Evolutionary conservation across 2,113 vertebrate genomes (phyloP), one percentile per base, ranked within the genome.

Genomic region (Trichomycterus rosablanca): DNA sequence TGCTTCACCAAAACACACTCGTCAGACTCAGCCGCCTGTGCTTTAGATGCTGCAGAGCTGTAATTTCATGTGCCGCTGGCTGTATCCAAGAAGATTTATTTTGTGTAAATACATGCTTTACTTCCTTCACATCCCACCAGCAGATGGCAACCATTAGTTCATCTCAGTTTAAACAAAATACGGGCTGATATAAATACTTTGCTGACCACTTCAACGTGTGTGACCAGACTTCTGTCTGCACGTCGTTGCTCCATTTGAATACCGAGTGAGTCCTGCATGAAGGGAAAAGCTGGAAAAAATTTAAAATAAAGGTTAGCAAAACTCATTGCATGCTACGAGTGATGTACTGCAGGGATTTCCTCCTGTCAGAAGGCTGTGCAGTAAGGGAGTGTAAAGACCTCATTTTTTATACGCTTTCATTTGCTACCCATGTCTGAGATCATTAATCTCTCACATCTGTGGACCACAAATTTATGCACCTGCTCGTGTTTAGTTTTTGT

Each of bases 41-140:
- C 50, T 63, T 67, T 54, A 55, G 51, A 74, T 67, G 54, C 50
- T 24, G 18, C 57, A 67, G 61, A 72, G 69, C 72, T 77, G 68
- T 77, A 74, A 77, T 77, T 74, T 74, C 42, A 74, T 68, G 65
- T 67, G 58, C 66, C 30, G 55, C 70, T 39, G 53, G 59, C 59
- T 74, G 71, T 70, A 67, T 67, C 66, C 54, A 23, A 46, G 51
- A 63, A 71, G 72, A 75, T 77, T 68, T 74, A 75, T 68, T 73
- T 70, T 68, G 70, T 71, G 60, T 75, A 74, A 77, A 73, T 73
- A 75, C 62, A 72, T 59, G 58, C 46, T 77, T 71, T 63, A 48
- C 68, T 62, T 70, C 70, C 57, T 62, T 61, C 55, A 42, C 44
- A 52, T 68, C 45, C 66, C 35, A 66, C 77, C 28, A 11, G n/a